Base-by-base conservation (phyloP, 2,113 vertebrate genomes). In the Poecilia latipinna region DNA sequence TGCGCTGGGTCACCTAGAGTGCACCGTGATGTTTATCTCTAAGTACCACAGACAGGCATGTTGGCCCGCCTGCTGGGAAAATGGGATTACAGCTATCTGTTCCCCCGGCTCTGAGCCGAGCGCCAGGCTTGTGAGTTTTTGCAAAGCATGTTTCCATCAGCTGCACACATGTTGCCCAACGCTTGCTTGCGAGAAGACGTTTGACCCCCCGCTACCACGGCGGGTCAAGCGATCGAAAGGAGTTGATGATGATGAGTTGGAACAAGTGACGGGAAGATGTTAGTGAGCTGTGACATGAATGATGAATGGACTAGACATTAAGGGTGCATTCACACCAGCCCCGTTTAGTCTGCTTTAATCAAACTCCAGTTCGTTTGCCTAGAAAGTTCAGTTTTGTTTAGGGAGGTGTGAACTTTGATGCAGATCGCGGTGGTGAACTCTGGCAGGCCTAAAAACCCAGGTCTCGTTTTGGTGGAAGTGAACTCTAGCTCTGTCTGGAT, bases 1-100 rank as follows among this genome's bases (percentile, higher is more conserved):
- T 90, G 89, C 44, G 44, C 57, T 28, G 68, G 91, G 91, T 92
- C 91, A 90, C 12, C 8, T 74, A 85, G 86, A 92, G 89, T 90
- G 86, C 86, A 88, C 19, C 12, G 8, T 3, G 88, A 88, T 90
- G 90, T 91, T 92, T 88, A 87, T 88, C 89, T 90, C 80, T 72
- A 77, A 89, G 84, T 79, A 68, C 86, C 63, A 61, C 72, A 80
- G 88, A 82, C 84, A 82, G 77, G 78, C 83, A 72, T 82, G 75
- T 79, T 4, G 80, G 89, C 86, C 85, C 85, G 70, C 91, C 89
- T 69, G 88, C n/a, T 80, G 91, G 85, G 89, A 80, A 84, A 83
- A 70, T 75, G 82, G 79, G 82, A 88, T 88, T 86, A 88, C 70
- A 67, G 80, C 80, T 83, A 90, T 87, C 79, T 87, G 83, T 79